Base-by-base conservation (phyloP, 35 echinoderm and acorn worm species). In the Anneissia japonica region DNA sequence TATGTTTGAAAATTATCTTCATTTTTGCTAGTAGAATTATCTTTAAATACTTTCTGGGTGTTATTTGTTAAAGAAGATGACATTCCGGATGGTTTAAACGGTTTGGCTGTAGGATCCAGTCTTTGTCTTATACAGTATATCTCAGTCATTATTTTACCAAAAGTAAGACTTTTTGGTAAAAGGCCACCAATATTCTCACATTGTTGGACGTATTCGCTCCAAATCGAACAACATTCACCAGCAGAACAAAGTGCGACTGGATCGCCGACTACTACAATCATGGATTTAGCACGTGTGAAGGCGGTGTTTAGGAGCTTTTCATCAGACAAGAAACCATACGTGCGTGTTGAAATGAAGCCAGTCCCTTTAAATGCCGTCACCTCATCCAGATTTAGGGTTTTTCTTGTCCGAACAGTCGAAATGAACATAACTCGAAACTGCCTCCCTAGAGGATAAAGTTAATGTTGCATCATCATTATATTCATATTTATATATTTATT, bases 111-210 rank as follows among this genome's bases (percentile, higher is more conserved):
- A 10, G 91, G 91, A 56, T 97, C 93, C 75, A 97, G 79, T 12
- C 37, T 31, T 28, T 88, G 91, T 73, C 88, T 90, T 13, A 84
- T 88, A 81, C 80, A 79, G 11, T 74, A 37, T n/a, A n/a, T n/a
- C n/a, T n/a, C n/a, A n/a, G n/a, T n/a, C 56, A 97, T 87, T 72
- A 91, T 80, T 56, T 93, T 88, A 4, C 81, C 85, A 19, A 97
- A 35, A 30, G 88, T 79, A n/a, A 81, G 55, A 19, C 40, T 90
- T 36, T 84, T 39, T 38, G 73, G 84, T 80, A 73, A 88, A 38
- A 93, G 81, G 73, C 91, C 87, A 26, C 87, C 29, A 35, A 93
- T 86, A 28, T 84, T 86, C 77, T 97, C 91, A n/a, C 84, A 86
- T 86, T 74, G 37, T 26, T 36, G 4, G 34, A 86, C 36, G 73